phyloP scores from a whole-genome alignment of 2,797 vertebrate genomes.

The Poeciliopsis gracilis region DNA sequence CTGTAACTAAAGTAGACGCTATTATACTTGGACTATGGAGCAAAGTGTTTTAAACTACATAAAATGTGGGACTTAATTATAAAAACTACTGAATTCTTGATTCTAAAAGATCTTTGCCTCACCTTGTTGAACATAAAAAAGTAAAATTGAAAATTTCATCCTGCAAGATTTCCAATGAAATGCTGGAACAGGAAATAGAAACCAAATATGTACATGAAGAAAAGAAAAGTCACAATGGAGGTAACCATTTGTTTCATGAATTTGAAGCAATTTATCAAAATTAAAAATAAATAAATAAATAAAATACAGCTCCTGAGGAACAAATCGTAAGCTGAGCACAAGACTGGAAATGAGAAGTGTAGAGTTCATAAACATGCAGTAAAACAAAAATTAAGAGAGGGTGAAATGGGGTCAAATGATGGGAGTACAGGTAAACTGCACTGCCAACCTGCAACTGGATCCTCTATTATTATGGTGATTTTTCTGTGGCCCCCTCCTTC shows the following conservation, averaged over 20 bases:
- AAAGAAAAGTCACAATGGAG: slow-evolving; percentile 10
- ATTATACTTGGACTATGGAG: not conserved
- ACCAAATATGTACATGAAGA: slow-evolving; percentile 22
- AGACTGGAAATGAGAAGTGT: slow-evolving; percentile 45
- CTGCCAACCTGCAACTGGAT: slow-evolving; percentile 96
- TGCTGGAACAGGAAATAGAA: slow-evolving; percentile 6
- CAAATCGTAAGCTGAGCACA: slow-evolving; percentile 28
- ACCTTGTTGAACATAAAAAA: not conserved
- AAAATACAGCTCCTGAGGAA: not conserved
- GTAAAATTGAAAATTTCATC: not conserved
- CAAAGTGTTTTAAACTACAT: not conserved
- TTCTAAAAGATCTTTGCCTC: not conserved
- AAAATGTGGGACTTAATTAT: not conserved
- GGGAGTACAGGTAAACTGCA: slow-evolving; percentile 73
- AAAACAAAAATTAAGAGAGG: not conserved
- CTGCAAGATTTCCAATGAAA: slow-evolving; percentile 18
- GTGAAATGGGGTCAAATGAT: slow-evolving; percentile 44
- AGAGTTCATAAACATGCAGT: slow-evolving; percentile 56
- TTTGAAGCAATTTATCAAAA: not conserved
- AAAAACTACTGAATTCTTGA: not conserved
- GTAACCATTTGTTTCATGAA: not conserved
- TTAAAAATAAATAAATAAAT: not conserved
- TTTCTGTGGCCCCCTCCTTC: slow-evolving; percentile 90
- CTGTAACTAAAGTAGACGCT: not conserved
- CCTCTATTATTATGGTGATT: slow-evolving; percentile 99